Percentiles rank a stretch among this genome's conserved stretches.
These are phyloP conservation scores for Tenualosa ilisha DNA, from an alignment of 2,797 vertebrate species.

Conservation along the genomic window DNA sequence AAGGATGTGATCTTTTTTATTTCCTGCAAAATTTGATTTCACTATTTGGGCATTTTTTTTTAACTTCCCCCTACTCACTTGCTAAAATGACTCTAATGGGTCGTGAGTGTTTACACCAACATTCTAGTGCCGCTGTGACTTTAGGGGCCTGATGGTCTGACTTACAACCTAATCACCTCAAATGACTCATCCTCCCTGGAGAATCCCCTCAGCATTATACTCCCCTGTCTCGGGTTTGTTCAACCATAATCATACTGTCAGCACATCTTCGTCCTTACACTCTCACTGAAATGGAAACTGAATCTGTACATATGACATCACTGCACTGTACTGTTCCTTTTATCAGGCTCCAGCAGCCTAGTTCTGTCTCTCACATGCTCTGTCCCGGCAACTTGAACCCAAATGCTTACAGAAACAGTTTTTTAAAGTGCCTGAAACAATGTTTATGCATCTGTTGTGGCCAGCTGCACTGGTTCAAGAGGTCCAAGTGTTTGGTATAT, in stretches of 20 bases:
- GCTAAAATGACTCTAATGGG: not conserved
- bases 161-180: not conserved
- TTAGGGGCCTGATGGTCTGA: not conserved
- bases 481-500: not conserved
- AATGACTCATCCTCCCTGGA: not conserved
- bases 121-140: not conserved
- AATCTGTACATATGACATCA: not conserved
- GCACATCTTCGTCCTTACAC: not conserved
- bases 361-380: not conserved
- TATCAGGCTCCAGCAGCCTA: not conserved
- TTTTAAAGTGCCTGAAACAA: not conserved
- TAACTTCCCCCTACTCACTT: not conserved
- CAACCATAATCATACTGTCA: not conserved
- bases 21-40: not conserved
- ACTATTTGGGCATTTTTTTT: not conserved
- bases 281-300: slow-evolving; percentile 9
- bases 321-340: not conserved
- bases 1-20: no score
- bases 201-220: not conserved
- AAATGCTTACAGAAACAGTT: not conserved
- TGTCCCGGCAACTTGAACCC: not conserved
- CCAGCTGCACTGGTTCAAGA: not conserved
- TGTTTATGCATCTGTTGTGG: not conserved
- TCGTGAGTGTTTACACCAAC: not conserved
- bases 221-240: not conserved